phyloP scores from a whole-genome alignment of 2,797 vertebrate genomes.

The Gymnopithys bicolor region DNA sequence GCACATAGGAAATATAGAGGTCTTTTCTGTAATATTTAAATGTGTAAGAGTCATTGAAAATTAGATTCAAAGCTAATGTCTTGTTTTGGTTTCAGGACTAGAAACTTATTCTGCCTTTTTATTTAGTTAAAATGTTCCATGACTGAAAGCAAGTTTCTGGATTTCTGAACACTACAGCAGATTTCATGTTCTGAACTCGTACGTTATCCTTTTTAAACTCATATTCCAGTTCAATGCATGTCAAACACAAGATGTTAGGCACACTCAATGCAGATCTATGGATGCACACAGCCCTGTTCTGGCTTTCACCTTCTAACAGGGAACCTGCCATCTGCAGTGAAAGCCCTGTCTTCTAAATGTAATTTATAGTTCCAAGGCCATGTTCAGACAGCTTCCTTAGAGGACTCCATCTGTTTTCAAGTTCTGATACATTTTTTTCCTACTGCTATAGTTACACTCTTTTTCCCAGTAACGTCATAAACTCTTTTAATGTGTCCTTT shows the following conservation, averaged over 20 bases:
- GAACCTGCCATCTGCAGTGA: slow-evolving; percentile 38
- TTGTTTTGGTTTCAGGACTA: not conserved
- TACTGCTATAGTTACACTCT: not conserved
- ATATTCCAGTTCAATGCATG: not conserved
- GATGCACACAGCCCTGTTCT: not conserved
- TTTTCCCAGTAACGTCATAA: slow-evolving; percentile 10
- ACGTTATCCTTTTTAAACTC: slow-evolving; percentile 12
- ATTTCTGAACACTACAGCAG: not conserved
- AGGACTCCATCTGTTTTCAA: slow-evolving; percentile 57
- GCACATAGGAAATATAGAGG: not conserved
- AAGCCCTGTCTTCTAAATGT: slow-evolving; percentile 22
- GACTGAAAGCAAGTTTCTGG: not conserved
- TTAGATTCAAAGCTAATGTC: not conserved
- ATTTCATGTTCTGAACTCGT: slow-evolving; percentile 6
- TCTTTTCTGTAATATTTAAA: not conserved
- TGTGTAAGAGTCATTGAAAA: not conserved
- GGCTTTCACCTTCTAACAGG: slow-evolving; percentile 16
- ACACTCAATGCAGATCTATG: not conserved
- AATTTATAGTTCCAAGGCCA: slow-evolving; percentile 39
- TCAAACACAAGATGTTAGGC: slow-evolving; percentile 41
- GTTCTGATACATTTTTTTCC: not conserved
- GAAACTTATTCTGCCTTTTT: not conserved
- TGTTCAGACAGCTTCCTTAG: slow-evolving; percentile 44
- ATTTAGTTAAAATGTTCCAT: not conserved
- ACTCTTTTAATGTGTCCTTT: not conserved